A percentile compares a stretch with the other conserved stretches of the same genome.
Conservation (phyloP, 2,888 invertebrate species). For the Heteromyza rotundicornis region DNA sequence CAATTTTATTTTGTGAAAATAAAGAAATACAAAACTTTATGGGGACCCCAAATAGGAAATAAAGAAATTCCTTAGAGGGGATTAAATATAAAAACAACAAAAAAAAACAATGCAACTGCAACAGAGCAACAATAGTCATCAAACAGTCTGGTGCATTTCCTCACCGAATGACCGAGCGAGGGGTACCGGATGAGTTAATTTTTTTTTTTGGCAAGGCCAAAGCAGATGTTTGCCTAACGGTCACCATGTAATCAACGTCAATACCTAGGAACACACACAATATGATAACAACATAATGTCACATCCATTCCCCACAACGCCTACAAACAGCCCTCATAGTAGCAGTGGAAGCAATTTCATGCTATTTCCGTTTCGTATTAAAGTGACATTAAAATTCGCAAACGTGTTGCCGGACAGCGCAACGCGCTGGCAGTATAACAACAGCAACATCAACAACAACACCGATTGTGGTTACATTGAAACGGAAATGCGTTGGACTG, state of each 20-base stretch:
- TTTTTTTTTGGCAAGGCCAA: no score
- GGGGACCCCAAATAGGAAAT: not conserved
- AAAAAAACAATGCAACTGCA: not conserved
- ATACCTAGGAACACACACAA: not conserved
- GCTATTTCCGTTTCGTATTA: conserved; percentile 1
- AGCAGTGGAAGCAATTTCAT: conserved; percentile 5
- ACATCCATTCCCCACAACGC: not conserved
- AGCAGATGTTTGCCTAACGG: not conserved
- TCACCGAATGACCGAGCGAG: not conserved
- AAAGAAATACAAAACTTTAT: no score
- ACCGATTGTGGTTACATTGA: not conserved
- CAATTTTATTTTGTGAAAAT: no score
- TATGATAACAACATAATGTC: not conserved
- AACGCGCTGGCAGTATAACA: not conserved
- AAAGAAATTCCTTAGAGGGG: not conserved
- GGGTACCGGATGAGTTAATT: not conserved
- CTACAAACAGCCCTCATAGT: not conserved
- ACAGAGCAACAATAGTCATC: no score
- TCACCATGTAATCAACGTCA: conserved; percentile 7
- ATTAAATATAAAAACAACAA: not conserved
- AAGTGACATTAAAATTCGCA: conserved; percentile 5
- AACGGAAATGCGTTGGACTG: conserved; percentile 5
- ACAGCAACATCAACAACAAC: not conserved
- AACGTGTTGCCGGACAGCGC: not conserved
- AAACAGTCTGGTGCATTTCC: conserved; percentile 2